Conservation (phyloP, 2,113 vertebrate genomes). For the Pandion haliaetus region DNA sequence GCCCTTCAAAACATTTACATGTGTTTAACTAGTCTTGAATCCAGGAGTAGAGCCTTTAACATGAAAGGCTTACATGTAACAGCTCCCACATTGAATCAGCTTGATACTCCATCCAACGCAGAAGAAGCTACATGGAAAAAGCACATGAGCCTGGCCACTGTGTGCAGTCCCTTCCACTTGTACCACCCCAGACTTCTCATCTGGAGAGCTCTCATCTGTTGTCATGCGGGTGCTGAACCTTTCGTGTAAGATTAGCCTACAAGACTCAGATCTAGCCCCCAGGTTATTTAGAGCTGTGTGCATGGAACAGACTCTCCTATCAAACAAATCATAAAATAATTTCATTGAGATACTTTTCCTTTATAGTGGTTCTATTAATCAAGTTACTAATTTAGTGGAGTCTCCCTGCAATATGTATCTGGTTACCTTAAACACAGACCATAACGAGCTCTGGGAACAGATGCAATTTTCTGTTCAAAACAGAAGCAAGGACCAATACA, state of each 20-base stretch:
- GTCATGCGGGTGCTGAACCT: neutral
- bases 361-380: neutral
- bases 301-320: neutral
- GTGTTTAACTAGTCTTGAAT: neutral
- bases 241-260: fast-evolving
- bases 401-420: neutral
- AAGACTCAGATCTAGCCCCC: neutral
- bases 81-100: neutral
- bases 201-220: neutral
- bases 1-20: neutral
- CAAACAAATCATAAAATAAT: neutral
- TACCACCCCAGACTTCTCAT: neutral
- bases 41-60: neutral
- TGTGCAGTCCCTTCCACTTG: neutral
- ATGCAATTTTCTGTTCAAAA: neutral
- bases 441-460: neutral
- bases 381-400: neutral
- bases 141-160: neutral
- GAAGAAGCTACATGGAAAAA: neutral
- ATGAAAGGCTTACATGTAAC: neutral
- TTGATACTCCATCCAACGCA: neutral
- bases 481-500: neutral
- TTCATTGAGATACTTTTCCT: neutral
- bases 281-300: neutral
- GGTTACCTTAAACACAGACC: neutral